Base-by-base conservation (phyloP, 2,113 vertebrate genomes). In the Cololabis saira region DNA sequence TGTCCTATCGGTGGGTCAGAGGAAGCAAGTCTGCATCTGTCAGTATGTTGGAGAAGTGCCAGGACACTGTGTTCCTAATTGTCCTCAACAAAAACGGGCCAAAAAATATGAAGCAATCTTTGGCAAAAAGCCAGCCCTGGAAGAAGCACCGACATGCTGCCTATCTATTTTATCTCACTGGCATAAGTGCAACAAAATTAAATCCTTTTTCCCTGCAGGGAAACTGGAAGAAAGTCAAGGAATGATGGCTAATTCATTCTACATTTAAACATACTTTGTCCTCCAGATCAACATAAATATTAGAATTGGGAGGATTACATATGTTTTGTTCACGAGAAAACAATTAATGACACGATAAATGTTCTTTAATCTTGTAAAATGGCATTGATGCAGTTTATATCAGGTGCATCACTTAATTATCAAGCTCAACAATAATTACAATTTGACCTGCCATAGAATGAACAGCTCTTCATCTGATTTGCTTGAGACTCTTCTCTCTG, bases 51-150 rank as follows among this genome's bases (percentile, higher is more conserved):
- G 87, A 73, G 50, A 8, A 19, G 24, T 12, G 63, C 76, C 87
- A 88, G 78, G 61, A 84, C 79, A 76, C 71, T 62, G 67, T 86
- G 87, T 85, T 81, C 80, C 69, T 83, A 73, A 86, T 73, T 82
- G 84, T 86, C 58, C 71, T 75, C 67, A 48, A 50, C 57, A 50
- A 73, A 66, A 60, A 60, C 71, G 67, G 37, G 62, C 71, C 64
- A 43, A 56, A 59, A 66, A 84, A 75, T 68, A 78, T 74, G 74
- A 86, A 74, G 65, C 56, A 48, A 59, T 52, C 24, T 58, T 64
- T 83, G 81, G 83, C 77, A 2, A 13, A 14, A 24, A 2, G 70
- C 71, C 79, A 74, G 53, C 40, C 13, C 44, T 44, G 24, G 56
- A 64, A 62, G 76, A 70, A 48, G 56, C 70, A 63, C 58, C 56